Conservation (phyloP, 2,888 invertebrate genomes). For the Hofmannophila pseudospretella region DNA sequence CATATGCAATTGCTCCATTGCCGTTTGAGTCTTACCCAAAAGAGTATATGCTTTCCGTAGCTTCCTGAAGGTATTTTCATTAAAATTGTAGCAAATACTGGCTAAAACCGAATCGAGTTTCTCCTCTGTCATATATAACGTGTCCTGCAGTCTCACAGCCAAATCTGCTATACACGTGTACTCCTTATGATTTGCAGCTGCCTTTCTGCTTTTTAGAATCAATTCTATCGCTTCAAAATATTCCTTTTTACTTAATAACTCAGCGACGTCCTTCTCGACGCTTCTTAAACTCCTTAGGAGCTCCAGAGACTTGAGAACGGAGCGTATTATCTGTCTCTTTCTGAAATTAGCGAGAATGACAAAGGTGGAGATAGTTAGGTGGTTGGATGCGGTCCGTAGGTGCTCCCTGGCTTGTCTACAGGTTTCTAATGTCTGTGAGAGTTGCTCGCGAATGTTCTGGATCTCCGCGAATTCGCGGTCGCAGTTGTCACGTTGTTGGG, state of each 20-base stretch:
- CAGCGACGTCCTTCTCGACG: constrained; percentile 90
- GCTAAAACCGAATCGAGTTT: constrained; percentile 92
- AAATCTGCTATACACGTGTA: constrained; percentile 95
- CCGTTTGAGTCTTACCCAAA: constrained; percentile 93
- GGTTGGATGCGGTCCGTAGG: constrained; percentile 85
- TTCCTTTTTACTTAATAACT: constrained; percentile 88
- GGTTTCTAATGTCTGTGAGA: constrained; percentile 82
- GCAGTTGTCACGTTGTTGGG: constrained; percentile 93
- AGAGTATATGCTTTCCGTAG: constrained; percentile 92
- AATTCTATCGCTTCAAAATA: constrained; percentile 95
- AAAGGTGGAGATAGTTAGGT: constrained; percentile 90
- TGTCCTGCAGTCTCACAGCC: constrained; percentile 91
- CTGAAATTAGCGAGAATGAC: constrained; percentile 94
- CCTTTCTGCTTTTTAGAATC: constrained; percentile 90
- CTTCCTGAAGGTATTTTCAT: constrained; percentile 87
- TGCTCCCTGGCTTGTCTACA: constrained; percentile 85
- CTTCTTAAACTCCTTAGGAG: constrained; percentile 78
- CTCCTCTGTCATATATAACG: constrained; percentile 93
- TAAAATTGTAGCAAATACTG: constrained; percentile 85
- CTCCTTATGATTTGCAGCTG: constrained; percentile 89
- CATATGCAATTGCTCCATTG: constrained; percentile 96
- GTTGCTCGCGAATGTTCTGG: constrained; percentile 82
- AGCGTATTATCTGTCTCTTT: constrained; percentile 89
- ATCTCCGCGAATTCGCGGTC: constrained; percentile 90
- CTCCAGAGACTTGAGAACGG: constrained; percentile 86